Evolutionary conservation across 2,113 vertebrate species (phyloP).

Genomic region (Eulemur macaco): DNA sequence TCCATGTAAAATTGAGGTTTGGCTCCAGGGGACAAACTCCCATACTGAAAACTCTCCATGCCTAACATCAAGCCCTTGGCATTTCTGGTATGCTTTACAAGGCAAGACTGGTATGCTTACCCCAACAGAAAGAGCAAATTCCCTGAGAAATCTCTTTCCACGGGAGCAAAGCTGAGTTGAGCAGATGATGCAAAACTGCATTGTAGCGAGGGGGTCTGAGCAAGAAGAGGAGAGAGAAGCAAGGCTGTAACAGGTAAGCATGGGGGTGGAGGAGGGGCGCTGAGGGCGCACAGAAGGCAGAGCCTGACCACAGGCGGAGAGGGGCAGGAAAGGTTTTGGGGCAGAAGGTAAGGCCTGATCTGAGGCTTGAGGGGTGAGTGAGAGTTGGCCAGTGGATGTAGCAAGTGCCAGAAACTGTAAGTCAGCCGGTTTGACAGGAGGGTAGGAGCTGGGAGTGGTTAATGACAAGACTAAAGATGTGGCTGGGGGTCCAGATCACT

Average conservation of each 20-base stretch:
- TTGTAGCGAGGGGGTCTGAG: neutral
- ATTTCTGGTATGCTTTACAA: slow-evolving; percentile 77
- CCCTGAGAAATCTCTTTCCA: slow-evolving; percentile 60
- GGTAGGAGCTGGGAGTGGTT: neutral
- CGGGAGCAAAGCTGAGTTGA: slow-evolving; percentile 4
- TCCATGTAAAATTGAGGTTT: slow-evolving; percentile 74
- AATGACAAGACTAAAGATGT: neutral
- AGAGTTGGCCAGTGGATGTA: neutral
- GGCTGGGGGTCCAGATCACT: neutral
- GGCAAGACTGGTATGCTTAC: slow-evolving; percentile 70
- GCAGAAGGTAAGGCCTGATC: neutral
- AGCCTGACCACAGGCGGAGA: neutral
- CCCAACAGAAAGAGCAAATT: slow-evolving; percentile 67
- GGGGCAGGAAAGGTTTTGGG: neutral
- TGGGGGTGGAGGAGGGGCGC: neutral
- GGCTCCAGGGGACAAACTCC: slow-evolving; percentile 64
- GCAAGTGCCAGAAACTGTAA: neutral
- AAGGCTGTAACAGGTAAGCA: neutral
- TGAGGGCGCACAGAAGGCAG: neutral
- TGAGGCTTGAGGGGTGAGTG: neutral
- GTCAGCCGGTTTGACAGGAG: neutral
- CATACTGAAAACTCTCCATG: slow-evolving; percentile 58
- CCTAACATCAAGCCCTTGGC: slow-evolving; percentile 73
- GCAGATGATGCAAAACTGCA: slow-evolving; percentile 5
- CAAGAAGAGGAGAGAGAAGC: neutral